Base-by-base conservation (phyloP, 2,888 invertebrate species). In the Metallyticus violacea region DNA sequence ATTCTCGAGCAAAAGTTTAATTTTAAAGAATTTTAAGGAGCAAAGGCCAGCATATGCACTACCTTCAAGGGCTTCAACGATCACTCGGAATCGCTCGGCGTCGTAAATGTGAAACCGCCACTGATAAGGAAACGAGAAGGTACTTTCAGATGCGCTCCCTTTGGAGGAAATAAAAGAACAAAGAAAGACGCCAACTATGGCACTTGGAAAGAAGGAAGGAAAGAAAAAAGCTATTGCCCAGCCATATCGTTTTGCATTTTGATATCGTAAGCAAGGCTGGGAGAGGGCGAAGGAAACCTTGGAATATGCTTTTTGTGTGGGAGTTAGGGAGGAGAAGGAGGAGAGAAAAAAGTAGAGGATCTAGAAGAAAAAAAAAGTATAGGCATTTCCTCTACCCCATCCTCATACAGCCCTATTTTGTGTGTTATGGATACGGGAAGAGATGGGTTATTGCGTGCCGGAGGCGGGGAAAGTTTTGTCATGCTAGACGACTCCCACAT, bases 161-260 rank as follows among this genome's bases (percentile, higher is more conserved):
- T 7, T 25, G 28, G 30, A 15, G 40, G 22, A 62, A 62, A 62
- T 62, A 62, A 81, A 82, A 22, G 82, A 76, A 26, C 62, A 76
- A 7, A 29, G 26, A 76, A n/a, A 82, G 25, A 82, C 27, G 40
- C 82, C 82, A 82, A 62, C 26, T 82, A 82, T 26, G 27, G 62
- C 82, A 82, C 26, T 76, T 30, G 62, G 82, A 82, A 82, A 76
- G 82, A 82, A 62, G 79, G 26, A 26, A 79, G 25, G 27, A 79
- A 79, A 79, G n/a, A n/a, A 26, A 28, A 79, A 78, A 77, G 85
- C 85, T 29, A 78, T 85, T 85, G 85, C 85, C 78, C 25, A 85
- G 77, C 85, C 85, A 85, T 85, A 85, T 85, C 85, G 85, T 85
- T 85, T 85, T 85, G 85, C 85, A 85, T 85, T 85, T 85, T 85